Percentiles rank a stretch among this genome's conserved stretches.
Conservation (phyloP, 2,888 invertebrate species). For the Thymelicus acteon region DNA sequence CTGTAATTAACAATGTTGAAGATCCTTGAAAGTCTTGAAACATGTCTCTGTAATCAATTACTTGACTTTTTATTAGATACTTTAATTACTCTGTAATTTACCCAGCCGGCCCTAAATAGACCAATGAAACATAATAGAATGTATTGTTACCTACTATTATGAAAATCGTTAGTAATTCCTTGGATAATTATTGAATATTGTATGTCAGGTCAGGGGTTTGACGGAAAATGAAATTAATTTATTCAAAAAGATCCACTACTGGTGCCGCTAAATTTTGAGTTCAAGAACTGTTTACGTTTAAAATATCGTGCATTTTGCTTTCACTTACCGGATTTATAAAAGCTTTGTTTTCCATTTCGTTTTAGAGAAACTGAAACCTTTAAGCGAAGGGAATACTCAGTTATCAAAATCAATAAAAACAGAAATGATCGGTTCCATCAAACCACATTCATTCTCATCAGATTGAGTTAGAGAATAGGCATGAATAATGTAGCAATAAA, state of each 20-base stretch:
- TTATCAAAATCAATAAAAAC: conserved; percentile 4
- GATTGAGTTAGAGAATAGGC: conserved; percentile 26
- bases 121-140: conserved; percentile 10
- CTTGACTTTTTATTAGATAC: neutral
- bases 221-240: too few species aligned
- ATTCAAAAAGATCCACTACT: too few species aligned
- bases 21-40: neutral
- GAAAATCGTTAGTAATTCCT: conserved; percentile 1
- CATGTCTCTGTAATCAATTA: neutral
- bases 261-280: neutral
- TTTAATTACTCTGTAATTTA: conserved; percentile 8
- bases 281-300: neutral
- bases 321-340: neutral
- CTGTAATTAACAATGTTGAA: neutral
- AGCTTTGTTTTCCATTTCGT: too few species aligned
- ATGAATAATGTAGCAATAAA: conserved; percentile 28
- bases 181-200: neutral
- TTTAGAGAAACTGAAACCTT: too few species aligned
- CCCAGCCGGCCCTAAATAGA: neutral
- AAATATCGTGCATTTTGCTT: neutral
- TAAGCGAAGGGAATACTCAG: too few species aligned
- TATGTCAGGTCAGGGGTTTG: too few species aligned
- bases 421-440: conserved; percentile 4
- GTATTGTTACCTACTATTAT: conserved; percentile 5
- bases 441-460: conserved; percentile 19